Percentiles rank a stretch among this genome's conserved stretches.
Conservation (phyloP, 2,888 invertebrate species). For the Ptychoptera contaminata region DNA sequence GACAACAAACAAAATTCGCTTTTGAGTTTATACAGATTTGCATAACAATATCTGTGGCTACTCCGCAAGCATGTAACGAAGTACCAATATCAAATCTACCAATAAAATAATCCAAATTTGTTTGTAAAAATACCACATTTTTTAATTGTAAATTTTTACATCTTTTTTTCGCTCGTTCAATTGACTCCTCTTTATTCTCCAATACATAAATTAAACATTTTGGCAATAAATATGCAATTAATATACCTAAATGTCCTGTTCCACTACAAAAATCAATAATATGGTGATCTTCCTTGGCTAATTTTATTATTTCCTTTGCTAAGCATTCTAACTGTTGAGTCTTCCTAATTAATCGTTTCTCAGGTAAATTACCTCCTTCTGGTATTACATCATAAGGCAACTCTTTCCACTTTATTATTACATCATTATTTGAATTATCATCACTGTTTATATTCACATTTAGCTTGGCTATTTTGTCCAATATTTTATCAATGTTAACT, state of each 20-base stretch:
- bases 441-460: conserved; percentile 28
- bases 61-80: conserved; percentile 86
- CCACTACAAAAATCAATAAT: conserved; percentile 94
- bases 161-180: conserved; percentile 55
- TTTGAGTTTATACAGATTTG: conserved; percentile 59
- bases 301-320: conserved; percentile 52
- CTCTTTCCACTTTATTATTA: conserved; percentile 46
- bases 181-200: conserved; percentile 83
- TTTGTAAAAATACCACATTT: conserved; percentile 69
- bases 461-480: conserved; percentile 29
- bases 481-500: conserved; percentile 49
- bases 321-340: conserved; percentile 77
- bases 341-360: conserved; percentile 56
- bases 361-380: conserved; percentile 62
- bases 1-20: conserved; percentile 78
- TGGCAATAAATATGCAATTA: conserved; percentile 66
- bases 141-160: conserved; percentile 46
- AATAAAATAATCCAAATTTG: conserved; percentile 80
- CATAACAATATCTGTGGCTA: conserved; percentile 84
- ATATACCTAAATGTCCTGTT: conserved; percentile 80
- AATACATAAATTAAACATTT: conserved; percentile 62
- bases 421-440: conserved; percentile 16
- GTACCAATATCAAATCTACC: conserved; percentile 72
- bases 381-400: conserved; percentile 65
- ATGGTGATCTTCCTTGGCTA: conserved; percentile 48